These are phyloP conservation scores for Cettia cetti DNA, from an alignment of 2,113 vertebrate species.

Conservation along the genomic window DNA sequence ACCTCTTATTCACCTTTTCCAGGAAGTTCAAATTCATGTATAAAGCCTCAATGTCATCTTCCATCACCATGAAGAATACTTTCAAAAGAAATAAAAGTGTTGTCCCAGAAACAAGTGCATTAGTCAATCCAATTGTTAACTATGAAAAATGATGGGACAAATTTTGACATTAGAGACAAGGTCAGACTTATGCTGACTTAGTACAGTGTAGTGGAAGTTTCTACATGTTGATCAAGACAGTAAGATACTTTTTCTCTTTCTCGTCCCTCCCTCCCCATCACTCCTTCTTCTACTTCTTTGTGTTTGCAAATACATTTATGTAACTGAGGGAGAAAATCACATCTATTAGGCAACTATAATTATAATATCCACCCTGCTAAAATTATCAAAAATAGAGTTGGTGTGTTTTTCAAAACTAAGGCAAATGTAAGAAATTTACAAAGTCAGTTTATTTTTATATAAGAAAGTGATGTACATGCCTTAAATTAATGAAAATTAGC, in stretches of 20 bases:
- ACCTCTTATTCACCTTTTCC: neutral
- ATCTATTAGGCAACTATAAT: neutral
- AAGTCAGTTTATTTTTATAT: neutral
- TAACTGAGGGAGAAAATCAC: neutral
- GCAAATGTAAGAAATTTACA: neutral
- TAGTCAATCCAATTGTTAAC: conserved; percentile 1
- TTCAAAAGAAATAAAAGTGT: conserved; percentile 4
- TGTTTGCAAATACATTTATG: neutral
- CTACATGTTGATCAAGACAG: neutral
- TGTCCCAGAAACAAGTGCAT: neutral
- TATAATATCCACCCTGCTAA: neutral
- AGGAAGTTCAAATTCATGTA: conserved; percentile 27
- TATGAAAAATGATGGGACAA: neutral
- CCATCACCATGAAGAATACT: neutral
- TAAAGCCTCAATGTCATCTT: conserved; percentile 1
- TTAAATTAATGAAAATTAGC: neutral
- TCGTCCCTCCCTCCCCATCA: neutral
- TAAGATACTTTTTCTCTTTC: neutral
- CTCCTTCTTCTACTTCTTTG: neutral
- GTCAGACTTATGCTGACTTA: neutral
- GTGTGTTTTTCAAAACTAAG: neutral
- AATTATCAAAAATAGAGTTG: neutral
- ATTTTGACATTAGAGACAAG: neutral
- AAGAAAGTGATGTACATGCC: neutral
- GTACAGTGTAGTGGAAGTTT: neutral